Conservation (phyloP, 2,888 invertebrate genomes). For the Tiphia femorata region DNA sequence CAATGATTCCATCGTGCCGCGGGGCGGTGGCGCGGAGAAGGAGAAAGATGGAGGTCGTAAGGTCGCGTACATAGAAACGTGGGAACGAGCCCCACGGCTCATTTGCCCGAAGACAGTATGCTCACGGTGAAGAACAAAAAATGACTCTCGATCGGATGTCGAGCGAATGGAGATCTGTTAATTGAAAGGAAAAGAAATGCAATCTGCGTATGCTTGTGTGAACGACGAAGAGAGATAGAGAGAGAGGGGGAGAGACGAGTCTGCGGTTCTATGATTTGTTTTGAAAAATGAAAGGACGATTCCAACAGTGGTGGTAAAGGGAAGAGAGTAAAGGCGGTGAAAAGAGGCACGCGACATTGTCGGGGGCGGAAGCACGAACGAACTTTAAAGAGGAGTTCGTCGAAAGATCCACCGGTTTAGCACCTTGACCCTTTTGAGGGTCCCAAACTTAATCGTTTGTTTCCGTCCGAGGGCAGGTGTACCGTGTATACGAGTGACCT, state of each 20-base stretch:
- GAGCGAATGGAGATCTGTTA: too few relatives aligned
- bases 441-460: slow-evolving; percentile 47
- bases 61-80: slow-evolving; percentile 42
- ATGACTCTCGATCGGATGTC: too few relatives aligned
- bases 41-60: slow-evolving; percentile 35
- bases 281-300: neutral
- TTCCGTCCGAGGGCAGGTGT: slow-evolving; percentile 58
- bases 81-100: slow-evolving; percentile 34
- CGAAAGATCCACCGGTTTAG: slow-evolving; percentile 9
- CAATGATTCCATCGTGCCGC: slow-evolving; percentile 29
- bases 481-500: slow-evolving; percentile 20
- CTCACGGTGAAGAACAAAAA: neutral
- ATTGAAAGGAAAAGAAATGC: too few relatives aligned
- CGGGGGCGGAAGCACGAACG: neutral
- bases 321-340: slow-evolving; percentile 3
- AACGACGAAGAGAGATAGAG: neutral
- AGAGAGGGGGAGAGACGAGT: neutral
- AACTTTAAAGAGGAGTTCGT: slow-evolving; percentile 2
- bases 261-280: neutral
- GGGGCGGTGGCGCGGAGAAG: slow-evolving; percentile 1
- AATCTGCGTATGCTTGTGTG: too few relatives aligned
- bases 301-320: neutral
- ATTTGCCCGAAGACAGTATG: slow-evolving; percentile 1
- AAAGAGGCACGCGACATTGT: neutral
- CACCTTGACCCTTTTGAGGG: slow-evolving; percentile 35